These are phyloP conservation scores for Arbacia lixula DNA, from an alignment of 53 echinoderm and acorn worm species.

Conservation along the genomic window DNA sequence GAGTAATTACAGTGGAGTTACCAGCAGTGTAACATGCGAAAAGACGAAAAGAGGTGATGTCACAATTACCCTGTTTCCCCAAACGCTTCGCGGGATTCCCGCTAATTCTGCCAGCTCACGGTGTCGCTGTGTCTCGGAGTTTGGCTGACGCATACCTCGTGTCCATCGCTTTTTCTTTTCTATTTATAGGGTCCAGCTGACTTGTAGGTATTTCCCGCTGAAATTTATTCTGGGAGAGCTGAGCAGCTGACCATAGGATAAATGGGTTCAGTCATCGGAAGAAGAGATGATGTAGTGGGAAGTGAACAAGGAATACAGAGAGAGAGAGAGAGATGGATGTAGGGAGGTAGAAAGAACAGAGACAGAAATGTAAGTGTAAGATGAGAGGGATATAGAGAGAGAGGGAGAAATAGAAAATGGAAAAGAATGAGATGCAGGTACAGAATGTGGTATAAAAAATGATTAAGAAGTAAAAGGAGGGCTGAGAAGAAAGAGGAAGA, in stretches of 20 bases:
- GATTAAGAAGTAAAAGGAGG: neutral
- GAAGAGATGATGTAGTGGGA: neutral
- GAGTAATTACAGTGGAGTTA: too few species aligned
- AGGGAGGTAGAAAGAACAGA: neutral
- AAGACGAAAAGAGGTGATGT: too few species aligned
- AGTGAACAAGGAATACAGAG: neutral
- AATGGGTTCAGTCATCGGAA: neutral
- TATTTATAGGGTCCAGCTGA: conserved; percentile 16
- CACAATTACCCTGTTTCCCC: too few species aligned
- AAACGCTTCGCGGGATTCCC: too few species aligned
- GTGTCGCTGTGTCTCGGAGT: too few species aligned
- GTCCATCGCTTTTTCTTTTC: too few species aligned
- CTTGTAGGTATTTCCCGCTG: conserved; percentile 33
- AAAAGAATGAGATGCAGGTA: neutral
- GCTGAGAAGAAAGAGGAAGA: neutral
- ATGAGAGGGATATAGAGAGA: neutral
- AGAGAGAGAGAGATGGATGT: too few species aligned
- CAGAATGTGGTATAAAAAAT: neutral
- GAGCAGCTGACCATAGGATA: too few species aligned
- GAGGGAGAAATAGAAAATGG: neutral
- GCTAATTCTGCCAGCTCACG: too few species aligned
- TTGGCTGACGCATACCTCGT: too few species aligned
- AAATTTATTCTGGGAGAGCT: too few species aligned
- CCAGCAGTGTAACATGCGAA: too few species aligned
- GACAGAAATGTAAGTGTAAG: neutral